phyloP scores from a whole-genome alignment of 2,113 vertebrate species.

The Gymnocephalus cernua region DNA sequence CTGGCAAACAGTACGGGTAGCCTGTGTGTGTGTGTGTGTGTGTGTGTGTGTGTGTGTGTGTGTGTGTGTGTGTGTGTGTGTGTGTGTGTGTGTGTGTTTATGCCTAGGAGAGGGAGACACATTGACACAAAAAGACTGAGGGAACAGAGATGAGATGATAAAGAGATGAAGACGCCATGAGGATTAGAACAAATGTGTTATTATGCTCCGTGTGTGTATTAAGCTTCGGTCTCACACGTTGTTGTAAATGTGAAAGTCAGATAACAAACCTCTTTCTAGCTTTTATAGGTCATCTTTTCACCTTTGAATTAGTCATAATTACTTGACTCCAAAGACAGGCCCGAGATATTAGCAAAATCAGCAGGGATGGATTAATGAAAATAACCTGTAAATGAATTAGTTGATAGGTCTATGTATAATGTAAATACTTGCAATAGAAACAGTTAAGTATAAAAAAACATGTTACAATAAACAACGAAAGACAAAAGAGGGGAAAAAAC shows the following conservation, averaged over 20 bases:
- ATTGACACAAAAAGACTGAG: slow-evolving; percentile 2
- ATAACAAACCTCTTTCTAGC: not conserved
- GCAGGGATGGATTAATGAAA: not conserved
- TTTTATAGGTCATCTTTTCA: slow-evolving; percentile 7
- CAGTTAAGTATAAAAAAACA: not conserved
- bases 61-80: slow-evolving; percentile 9
- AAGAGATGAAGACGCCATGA: not conserved
- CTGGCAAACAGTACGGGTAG: not conserved
- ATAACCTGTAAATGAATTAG: not conserved
- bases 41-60: slow-evolving; percentile 13
- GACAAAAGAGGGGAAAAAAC: not conserved
- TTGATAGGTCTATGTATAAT: not conserved
- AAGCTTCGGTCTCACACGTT: slow-evolving; percentile 1
- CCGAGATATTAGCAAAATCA: not conserved
- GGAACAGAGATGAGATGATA: not conserved
- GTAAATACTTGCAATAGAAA: not conserved
- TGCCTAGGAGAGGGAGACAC: not conserved
- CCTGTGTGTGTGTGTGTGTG: slow-evolving; percentile 2
- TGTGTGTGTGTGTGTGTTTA: slow-evolving; percentile 1
- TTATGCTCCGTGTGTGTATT: not conserved
- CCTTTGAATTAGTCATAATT: slow-evolving; percentile 13
- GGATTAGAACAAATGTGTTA: not conserved
- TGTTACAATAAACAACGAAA: not conserved
- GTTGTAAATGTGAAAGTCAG: not conserved
- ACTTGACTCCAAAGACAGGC: not conserved